Conservation (phyloP, 2,888 invertebrate genomes). For the Blastobasis lacticolella region DNA sequence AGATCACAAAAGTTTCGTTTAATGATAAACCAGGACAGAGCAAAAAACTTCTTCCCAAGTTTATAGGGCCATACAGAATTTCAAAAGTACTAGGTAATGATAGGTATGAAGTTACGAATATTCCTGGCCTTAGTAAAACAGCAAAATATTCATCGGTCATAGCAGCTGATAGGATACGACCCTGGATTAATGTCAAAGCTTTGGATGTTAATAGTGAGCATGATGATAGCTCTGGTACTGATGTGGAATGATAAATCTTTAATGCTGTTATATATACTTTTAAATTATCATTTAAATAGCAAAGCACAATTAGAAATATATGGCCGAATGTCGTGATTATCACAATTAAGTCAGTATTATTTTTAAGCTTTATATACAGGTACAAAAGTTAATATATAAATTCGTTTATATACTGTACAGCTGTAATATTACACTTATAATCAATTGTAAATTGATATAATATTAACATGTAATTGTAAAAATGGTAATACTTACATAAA, state of each 20-base stretch:
- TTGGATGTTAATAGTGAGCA: background rate
- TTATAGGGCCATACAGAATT: constrained; percentile 3
- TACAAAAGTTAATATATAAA: too few species aligned
- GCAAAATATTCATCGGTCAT: background rate
- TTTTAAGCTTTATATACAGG: too few species aligned
- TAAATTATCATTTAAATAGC: background rate
- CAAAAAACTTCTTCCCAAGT: background rate
- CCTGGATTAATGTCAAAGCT: background rate
- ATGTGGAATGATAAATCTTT: background rate
- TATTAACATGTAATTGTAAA: too few species aligned
- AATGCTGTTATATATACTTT: background rate
- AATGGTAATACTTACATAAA: too few species aligned
- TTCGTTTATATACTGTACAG: too few species aligned
- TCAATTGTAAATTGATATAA: too few species aligned
- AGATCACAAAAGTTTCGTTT: background rate
- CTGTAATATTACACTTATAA: too few species aligned
- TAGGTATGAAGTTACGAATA: background rate
- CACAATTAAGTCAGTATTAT: too few species aligned
- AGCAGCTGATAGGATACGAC: background rate
- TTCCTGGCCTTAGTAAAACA: background rate
- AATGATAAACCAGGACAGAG: constrained; percentile 1
- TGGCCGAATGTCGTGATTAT: background rate
- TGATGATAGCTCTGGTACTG: background rate
- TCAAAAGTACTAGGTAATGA: background rate
- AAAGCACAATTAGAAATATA: background rate